Conservation (phyloP, 2,888 invertebrate genomes). For the Chloroclystis v-ata region DNA sequence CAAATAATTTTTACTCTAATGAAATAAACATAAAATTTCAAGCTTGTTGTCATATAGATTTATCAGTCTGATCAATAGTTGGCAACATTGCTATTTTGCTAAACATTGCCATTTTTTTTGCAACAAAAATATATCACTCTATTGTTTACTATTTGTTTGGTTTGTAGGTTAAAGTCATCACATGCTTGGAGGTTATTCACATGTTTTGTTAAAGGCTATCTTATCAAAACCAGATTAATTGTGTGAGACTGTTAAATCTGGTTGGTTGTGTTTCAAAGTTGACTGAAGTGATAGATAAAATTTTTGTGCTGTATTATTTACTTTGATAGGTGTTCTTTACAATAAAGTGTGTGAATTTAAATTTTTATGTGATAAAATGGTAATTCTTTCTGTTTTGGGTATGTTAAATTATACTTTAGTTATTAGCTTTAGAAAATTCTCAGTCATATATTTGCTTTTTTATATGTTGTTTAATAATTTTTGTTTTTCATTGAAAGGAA, state of each 20-base stretch:
- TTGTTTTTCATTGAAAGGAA: too few relatives aligned
- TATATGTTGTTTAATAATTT: too few relatives aligned
- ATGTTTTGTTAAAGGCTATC: constrained; percentile 9
- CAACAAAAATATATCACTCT: neutral
- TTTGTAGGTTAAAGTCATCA: constrained; percentile 22
- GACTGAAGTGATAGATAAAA: constrained; percentile 8
- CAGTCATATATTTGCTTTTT: too few relatives aligned
- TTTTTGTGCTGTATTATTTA: too few relatives aligned
- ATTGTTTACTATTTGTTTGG: constrained; percentile 1
- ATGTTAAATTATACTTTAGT: neutral
- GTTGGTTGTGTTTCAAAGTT: constrained; percentile 19
- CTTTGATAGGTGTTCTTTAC: neutral
- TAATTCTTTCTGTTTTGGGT: neutral
- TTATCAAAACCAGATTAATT: constrained; percentile 12
- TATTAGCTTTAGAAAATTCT: too few relatives aligned
- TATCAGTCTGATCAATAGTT: neutral
- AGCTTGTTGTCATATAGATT: too few relatives aligned
- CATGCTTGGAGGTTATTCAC: constrained; percentile 22
- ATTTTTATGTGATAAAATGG: neutral
- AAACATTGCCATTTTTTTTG: neutral
- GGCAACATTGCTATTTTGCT: neutral
- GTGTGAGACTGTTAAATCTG: constrained; percentile 12
- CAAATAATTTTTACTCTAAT: too few relatives aligned
- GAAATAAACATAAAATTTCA: too few relatives aligned
- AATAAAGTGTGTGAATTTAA: neutral